These are phyloP conservation scores for Tetropium fuscum DNA, from an alignment of 2,888 invertebrate genomes.

Conservation along the genomic window DNA sequence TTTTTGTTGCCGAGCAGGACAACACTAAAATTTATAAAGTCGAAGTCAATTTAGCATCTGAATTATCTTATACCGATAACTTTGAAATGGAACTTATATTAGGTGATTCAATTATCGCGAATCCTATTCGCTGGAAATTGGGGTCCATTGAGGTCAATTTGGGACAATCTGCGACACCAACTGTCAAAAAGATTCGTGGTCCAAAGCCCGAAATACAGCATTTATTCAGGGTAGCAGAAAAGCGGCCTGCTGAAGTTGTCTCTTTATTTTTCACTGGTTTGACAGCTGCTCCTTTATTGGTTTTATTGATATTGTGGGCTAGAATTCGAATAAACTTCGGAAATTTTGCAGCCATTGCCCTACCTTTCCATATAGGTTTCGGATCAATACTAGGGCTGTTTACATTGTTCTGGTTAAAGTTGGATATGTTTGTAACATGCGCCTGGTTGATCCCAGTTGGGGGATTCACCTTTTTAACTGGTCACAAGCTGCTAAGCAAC, in stretches of 20 bases:
- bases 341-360: conserved; percentile 85
- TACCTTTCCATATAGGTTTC: conserved; percentile 91
- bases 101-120: conserved; percentile 91
- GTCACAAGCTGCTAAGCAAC: conserved; percentile 89
- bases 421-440: conserved; percentile 97
- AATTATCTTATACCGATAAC: conserved; percentile 82
- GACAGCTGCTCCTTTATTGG: conserved; percentile 83
- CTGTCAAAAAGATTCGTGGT: conserved; percentile 59
- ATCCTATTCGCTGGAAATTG: conserved; percentile 89
- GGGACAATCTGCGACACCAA: conserved; percentile 38
- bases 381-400: conserved; percentile 91
- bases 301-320: conserved; percentile 88
- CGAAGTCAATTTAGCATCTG: conserved; percentile 84
- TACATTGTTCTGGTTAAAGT: conserved; percentile 89
- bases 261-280: conserved; percentile 92
- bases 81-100: conserved; percentile 88
- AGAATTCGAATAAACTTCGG: conserved; percentile 88
- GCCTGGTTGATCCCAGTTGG: conserved; percentile 89
- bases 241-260: conserved; percentile 87
- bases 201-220: conserved; percentile 77
- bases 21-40: conserved; percentile 84
- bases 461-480: conserved; percentile 91
- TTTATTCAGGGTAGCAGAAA: conserved; percentile 91
- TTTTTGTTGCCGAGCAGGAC: conserved; percentile 94
- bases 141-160: conserved; percentile 84